Conservation (phyloP, 2,888 invertebrate genomes). For the Synergus laeviventris region DNA sequence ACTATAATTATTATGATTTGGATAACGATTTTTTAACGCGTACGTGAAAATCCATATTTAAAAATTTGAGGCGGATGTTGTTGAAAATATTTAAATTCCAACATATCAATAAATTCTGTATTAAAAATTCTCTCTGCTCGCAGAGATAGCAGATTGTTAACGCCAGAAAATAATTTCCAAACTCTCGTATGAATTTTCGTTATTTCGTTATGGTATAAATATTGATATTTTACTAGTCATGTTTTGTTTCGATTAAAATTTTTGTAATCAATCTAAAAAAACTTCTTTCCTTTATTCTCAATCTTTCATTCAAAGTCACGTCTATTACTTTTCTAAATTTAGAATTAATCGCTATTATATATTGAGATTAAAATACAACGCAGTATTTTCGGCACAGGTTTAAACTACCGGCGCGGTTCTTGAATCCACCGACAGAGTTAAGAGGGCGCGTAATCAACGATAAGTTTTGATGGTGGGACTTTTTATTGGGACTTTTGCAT, state of each 20-base stretch:
- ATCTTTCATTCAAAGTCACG: no score
- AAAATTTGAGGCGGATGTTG: not conserved
- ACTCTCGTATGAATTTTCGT: not conserved
- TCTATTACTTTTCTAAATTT: no score
- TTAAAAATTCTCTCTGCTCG: not conserved
- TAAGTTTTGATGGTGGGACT: slow-evolving; percentile 4
- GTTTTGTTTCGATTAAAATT: not conserved
- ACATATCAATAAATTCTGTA: not conserved
- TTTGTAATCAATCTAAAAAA: not conserved
- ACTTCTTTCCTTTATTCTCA: no score
- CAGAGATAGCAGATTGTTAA: slow-evolving; percentile 1
- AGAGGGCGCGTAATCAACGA: not conserved
- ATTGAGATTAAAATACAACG: not conserved
- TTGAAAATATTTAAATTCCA: not conserved
- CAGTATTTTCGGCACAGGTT: not conserved
- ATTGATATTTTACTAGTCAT: not conserved
- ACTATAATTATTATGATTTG: no score
- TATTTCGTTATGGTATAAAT: not conserved
- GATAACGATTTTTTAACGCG: not conserved
- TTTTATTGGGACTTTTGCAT: not conserved
- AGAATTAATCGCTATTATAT: not conserved
- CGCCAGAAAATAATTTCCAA: not conserved
- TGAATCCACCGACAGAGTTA: not conserved
- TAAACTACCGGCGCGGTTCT: not conserved
- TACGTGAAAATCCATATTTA: not conserved